A percentile compares a stretch with the other conserved stretches of the same genome.
Evolutionary conservation across 2,888 invertebrate genomes (phyloP).

Genomic region (Protonemura montana): DNA sequence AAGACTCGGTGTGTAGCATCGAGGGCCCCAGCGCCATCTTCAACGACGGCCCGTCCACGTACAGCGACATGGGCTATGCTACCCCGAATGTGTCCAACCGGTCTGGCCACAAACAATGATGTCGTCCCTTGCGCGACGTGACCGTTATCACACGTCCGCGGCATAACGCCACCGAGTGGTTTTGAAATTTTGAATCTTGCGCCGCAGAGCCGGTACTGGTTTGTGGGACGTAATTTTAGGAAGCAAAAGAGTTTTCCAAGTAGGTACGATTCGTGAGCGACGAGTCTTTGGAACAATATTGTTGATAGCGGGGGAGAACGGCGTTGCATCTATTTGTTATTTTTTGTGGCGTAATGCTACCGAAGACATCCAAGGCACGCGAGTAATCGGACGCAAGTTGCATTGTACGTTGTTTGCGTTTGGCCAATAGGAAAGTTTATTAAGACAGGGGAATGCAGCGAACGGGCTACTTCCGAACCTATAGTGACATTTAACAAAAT

Average conservation of each 20-base stretch:
- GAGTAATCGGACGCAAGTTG: not conserved
- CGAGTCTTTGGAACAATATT: not conserved
- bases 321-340: not conserved
- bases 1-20: conserved; percentile 89
- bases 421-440: not conserved
- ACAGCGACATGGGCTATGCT: conserved; percentile 51
- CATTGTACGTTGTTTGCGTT: not conserved
- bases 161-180: conserved; percentile 44
- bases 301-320: not conserved
- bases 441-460: not conserved
- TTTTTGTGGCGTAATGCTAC: not conserved
- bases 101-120: conserved; percentile 48
- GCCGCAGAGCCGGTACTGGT: not conserved
- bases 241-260: not conserved
- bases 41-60: conserved; percentile 56
- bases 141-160: conserved; percentile 45
- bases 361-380: not conserved
- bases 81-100: conserved; percentile 47
- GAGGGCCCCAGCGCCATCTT: conserved; percentile 71
- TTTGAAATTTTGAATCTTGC: conserved; percentile 34
- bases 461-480: not conserved
- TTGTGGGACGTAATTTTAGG: not conserved
- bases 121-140: conserved; percentile 45
- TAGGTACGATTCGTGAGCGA: not conserved
- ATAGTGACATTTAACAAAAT: not conserved